phyloP scores from a whole-genome alignment of 2,113 vertebrate species.

The Nettapus auritus region DNA sequence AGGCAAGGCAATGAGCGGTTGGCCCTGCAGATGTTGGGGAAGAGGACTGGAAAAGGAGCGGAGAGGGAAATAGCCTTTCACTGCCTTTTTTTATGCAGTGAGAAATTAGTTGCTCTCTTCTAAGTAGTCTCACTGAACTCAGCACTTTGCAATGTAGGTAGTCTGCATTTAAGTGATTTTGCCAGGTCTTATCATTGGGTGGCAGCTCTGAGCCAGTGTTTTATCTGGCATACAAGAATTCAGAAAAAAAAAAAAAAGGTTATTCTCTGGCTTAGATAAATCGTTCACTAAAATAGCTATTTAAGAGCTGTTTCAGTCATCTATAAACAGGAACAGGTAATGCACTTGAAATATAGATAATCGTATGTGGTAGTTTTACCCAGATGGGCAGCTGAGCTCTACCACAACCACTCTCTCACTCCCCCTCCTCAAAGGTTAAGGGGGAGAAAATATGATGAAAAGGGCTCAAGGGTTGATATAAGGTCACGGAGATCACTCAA shows the following conservation, averaged over 20 bases:
- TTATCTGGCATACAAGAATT: neutral
- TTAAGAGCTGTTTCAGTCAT: neutral
- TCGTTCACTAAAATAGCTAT: neutral
- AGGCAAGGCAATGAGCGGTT: neutral
- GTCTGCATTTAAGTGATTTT: neutral
- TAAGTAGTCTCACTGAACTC: neutral
- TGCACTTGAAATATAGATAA: neutral
- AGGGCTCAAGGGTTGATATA: no score
- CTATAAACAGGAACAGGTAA: neutral
- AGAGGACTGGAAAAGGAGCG: neutral
- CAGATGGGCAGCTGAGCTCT: no score
- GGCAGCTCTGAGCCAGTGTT: constrained; percentile 61
- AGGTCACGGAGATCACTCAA: no score
- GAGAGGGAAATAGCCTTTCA: neutral
- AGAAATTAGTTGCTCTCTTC: neutral
- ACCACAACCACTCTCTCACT: no score
- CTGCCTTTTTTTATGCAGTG: neutral
- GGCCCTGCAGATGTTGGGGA: neutral
- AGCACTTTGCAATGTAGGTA: neutral
- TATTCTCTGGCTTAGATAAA: neutral
- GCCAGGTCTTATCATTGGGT: constrained; percentile 41
- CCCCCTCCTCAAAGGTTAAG: no score
- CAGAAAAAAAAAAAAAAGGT: neutral
- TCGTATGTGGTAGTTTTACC: neutral
- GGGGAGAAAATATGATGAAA: no score